Evolutionary conservation across 2,888 invertebrate species (phyloP).

Genomic region (Caenorhabditis sulstoni): DNA sequence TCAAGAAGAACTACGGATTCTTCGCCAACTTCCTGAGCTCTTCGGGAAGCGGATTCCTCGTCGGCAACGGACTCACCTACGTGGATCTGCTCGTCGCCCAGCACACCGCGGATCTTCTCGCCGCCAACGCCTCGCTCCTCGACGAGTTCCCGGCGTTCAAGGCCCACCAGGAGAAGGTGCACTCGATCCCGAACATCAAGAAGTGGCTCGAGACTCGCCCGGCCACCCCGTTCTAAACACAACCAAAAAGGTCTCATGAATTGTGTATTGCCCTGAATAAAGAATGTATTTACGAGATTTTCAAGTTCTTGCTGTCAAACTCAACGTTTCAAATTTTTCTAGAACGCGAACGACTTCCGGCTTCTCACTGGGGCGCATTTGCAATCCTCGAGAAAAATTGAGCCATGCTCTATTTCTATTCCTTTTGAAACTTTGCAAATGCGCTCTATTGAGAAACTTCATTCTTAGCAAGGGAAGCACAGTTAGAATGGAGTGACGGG

Average conservation of each 20-base stretch:
- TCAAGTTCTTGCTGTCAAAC: too few relatives aligned
- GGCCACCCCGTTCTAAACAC: constrained; percentile 68
- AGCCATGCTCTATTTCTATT: too few relatives aligned
- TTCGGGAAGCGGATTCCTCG: constrained; percentile 71
- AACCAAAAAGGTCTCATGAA: constrained; percentile 16
- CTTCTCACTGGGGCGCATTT: too few relatives aligned
- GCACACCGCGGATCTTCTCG: constrained; percentile 63
- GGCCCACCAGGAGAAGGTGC: constrained; percentile 74
- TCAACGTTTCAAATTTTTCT: too few relatives aligned
- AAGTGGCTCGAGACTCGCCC: constrained; percentile 73
- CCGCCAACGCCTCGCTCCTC: constrained; percentile 62
- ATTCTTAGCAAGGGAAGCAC: not conserved
- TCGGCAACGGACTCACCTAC: constrained; percentile 68
- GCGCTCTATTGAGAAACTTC: too few relatives aligned
- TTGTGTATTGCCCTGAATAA: not conserved
- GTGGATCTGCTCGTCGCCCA: constrained; percentile 74
- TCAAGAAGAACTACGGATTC: constrained; percentile 70
- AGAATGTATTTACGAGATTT: too few relatives aligned
- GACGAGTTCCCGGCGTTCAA: constrained; percentile 67
- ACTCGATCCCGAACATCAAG: constrained; percentile 70
- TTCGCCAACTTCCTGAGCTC: constrained; percentile 68
- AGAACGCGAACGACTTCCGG: too few relatives aligned
- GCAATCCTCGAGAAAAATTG: too few relatives aligned
- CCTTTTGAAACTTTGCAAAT: too few relatives aligned
- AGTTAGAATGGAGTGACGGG: constrained; percentile 49